Evolutionary conservation across 2,797 vertebrate genomes (phyloP), one percentile per base, ranked within the genome.

Genomic region (Siniperca scherzeri): DNA sequence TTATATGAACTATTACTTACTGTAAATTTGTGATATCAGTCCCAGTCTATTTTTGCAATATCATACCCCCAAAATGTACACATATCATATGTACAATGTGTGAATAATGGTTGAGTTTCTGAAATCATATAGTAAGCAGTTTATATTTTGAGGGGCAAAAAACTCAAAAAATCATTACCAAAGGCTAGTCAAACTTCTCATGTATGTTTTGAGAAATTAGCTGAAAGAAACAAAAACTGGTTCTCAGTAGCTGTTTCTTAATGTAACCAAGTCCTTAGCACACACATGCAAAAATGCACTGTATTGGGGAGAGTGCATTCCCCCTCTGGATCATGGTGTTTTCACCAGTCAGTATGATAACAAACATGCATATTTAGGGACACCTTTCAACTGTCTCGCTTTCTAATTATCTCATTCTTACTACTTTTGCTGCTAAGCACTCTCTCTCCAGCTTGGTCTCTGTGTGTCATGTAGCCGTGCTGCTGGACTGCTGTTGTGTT

Each of bases 401-500:
- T 74, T 80, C 67, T 77, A 62, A 88, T 81, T 17, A 75, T 84
- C 81, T 68, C 40, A 70, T 46, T 85, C 42, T 60, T 74, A 56
- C 70, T 78, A 22, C 55, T 61, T 88, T 56, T 78, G 74, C 83
- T 80, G 71, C 57, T 71, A 25, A 11, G 75, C n/a, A 17, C 12
- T 74, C 40, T 57, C 60, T 79, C 64, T 77, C 55, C 46, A 25
- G 82, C 84, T 81, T 44, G 57, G 61, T 33, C 61, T 75, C 75
- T 89, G 88, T 86, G 62, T 92, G 91, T 85, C 75, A 33, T 90
- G 78, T 85, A 76, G 88, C 75, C 17, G 36, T 50, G 74, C 70
- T 74, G 72, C 62, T 67, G 78, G 25, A 78, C 84, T 84, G 83
- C 80, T 57, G 86, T 83, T 75, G 62, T 82, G 86, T 89, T 91